phyloP scores from a whole-genome alignment of 2,888 invertebrate genomes.

The Pseudeuparius sepicola region DNA sequence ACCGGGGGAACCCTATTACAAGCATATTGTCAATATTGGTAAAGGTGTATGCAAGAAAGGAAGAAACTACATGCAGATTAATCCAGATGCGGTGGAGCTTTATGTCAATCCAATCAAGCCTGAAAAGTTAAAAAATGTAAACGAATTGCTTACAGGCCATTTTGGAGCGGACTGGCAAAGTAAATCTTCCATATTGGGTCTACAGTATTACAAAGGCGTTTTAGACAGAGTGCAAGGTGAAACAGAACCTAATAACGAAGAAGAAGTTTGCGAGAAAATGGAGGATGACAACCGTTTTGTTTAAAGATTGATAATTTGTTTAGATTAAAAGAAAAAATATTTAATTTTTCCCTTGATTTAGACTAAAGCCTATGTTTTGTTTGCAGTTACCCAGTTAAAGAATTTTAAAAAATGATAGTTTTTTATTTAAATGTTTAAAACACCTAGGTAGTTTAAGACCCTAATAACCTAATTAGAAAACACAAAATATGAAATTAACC shows the following conservation, averaged over 20 bases:
- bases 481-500: too few relatives aligned
- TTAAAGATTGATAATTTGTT: slow-evolving; percentile 2
- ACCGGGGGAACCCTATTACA: slow-evolving; percentile 14
- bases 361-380: slow-evolving; percentile 1
- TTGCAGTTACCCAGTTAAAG: slow-evolving; percentile 1
- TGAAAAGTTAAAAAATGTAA: slow-evolving; percentile 13
- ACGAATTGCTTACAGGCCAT: slow-evolving; percentile 11
- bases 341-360: too few relatives aligned
- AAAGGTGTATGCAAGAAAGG: slow-evolving; percentile 16
- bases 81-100: slow-evolving; percentile 13
- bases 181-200: slow-evolving; percentile 5
- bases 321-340: too few relatives aligned
- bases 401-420: not conserved
- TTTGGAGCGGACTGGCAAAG: slow-evolving; percentile 12
- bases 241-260: slow-evolving; percentile 1
- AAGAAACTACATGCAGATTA: slow-evolving; percentile 8
- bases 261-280: slow-evolving; percentile 3
- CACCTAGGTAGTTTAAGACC: not conserved
- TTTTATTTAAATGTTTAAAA: not conserved
- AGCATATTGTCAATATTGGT: not conserved
- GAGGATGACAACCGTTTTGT: slow-evolving; percentile 3
- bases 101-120: slow-evolving; percentile 10
- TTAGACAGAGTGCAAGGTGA: slow-evolving; percentile 8
- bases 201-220: slow-evolving; percentile 8
- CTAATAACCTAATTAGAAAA: slow-evolving; percentile 2